Conservation (phyloP, 2,888 invertebrate species). For the Parapristionchus giblindavisi region DNA sequence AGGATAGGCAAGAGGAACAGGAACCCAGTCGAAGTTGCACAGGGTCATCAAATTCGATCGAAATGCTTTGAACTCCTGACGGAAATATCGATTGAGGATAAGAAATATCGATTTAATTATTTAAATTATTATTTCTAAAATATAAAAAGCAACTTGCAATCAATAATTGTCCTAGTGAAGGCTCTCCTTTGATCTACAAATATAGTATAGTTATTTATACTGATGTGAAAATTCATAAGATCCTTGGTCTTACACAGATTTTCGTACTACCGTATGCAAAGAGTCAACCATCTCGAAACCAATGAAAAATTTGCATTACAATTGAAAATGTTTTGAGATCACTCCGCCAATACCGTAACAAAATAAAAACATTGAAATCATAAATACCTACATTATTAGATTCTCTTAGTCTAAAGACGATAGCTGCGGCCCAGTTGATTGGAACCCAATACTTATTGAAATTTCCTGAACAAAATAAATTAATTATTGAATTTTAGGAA, state of each 20-base stretch:
- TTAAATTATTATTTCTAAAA: not conserved
- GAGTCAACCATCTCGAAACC: no score
- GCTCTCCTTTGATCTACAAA: constrained; percentile 34
- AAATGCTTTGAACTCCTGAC: constrained; percentile 50
- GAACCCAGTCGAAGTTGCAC: constrained; percentile 54
- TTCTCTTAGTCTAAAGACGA: constrained; percentile 40
- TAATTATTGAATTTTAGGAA: no score
- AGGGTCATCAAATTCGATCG: constrained; percentile 50
- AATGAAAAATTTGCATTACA: not conserved
- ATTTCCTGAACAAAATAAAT: no score
- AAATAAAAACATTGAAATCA: not conserved
- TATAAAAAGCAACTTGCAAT: not conserved
- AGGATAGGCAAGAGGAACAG: constrained; percentile 53
- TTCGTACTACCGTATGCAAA: no score
- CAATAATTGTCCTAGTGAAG: constrained; percentile 22
- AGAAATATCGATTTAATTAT: no score
- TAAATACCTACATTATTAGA: constrained; percentile 7
- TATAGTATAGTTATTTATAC: no score
- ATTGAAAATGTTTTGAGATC: not conserved
- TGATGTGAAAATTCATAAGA: no score
- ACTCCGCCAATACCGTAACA: not conserved
- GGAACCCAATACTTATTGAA: constrained; percentile 67
- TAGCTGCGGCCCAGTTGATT: constrained; percentile 58
- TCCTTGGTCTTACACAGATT: no score
- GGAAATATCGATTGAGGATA: not conserved